Evolutionary conservation across 2,888 invertebrate species (phyloP), one percentile per base, ranked within the genome.

Genomic region (Deilephila porcellus): DNA sequence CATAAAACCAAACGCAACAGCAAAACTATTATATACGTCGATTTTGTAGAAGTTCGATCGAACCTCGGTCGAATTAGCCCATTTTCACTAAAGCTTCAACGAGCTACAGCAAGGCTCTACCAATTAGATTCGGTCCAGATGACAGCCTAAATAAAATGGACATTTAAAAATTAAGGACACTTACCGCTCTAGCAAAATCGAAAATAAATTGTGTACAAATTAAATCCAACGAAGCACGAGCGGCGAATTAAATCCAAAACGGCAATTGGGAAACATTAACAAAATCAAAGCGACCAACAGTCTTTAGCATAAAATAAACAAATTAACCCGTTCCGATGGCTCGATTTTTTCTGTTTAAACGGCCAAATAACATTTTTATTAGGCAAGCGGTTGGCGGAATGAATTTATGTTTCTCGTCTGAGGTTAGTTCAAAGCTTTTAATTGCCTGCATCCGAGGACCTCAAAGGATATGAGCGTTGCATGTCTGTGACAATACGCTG

Each of bases 391-490:
- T 71, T 20, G 25, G 62, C 20, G 20, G 34, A 73, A 63, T 37
- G 62, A 71, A 70, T 73, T 73, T 71, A 73, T 34, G 52, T 73
- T n/a, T n/a, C 60, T 25, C 25, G 52, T 32, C 60, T 73, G 60
- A 29, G 60, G 70, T 71, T 63, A 63, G 62, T 71, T 71, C 56
- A 71, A 63, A 62, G 37, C 20, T 45, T 62, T 73, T 73, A 71
- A 73, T 73, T 71, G 73, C 71, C 56, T 63, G 63, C 63, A 73
- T 62, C 53, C 63, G 71, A 34, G 62, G 20, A 34, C 62, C 29
- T 73, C 73, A 73, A 73, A 73, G 73, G 71, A 62, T 56, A 25
- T 67, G 67, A 56, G 34, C 64, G 64, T 45, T 45, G 45, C 64
- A 19, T 59, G 64, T 67, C 72, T 73, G 72, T 67, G 64, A 73